phyloP scores from a whole-genome alignment of 2,888 invertebrate genomes.

The Cheilosia impressa region DNA sequence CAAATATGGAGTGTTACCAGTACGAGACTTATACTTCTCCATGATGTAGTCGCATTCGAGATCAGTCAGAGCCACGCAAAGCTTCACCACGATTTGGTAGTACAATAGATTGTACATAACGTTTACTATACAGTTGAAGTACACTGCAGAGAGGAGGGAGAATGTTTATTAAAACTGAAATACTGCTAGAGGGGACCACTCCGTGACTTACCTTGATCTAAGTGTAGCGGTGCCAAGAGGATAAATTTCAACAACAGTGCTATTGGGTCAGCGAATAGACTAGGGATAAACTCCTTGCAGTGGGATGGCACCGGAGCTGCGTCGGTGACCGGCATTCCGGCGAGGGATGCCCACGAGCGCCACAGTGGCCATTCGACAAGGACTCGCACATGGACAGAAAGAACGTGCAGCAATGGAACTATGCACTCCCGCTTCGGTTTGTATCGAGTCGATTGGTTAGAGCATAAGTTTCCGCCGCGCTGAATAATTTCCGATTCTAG shows the following conservation, averaged over 20 bases:
- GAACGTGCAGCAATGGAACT: slow-evolving; percentile 94
- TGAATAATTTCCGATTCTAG: slow-evolving; percentile 96
- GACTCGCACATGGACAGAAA: slow-evolving; percentile 93
- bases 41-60: slow-evolving; percentile 86
- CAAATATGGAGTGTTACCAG: slow-evolving; percentile 78
- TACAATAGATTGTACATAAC: slow-evolving; percentile 94
- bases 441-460: slow-evolving; percentile 85
- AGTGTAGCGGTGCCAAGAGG: slow-evolving; percentile 91
- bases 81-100: slow-evolving; percentile 93
- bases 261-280: slow-evolving; percentile 93
- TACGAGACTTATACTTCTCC: slow-evolving; percentile 78
- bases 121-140: slow-evolving; percentile 94
- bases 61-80: slow-evolving; percentile 88
- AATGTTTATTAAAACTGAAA: neutral
- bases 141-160: slow-evolving; percentile 86
- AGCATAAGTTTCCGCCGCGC: slow-evolving; percentile 91
- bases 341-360: slow-evolving; percentile 83
- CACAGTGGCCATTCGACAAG: slow-evolving; percentile 87
- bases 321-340: slow-evolving; percentile 81
- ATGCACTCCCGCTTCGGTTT: slow-evolving; percentile 92
- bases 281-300: slow-evolving; percentile 87
- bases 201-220: slow-evolving; percentile 90
- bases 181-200: too few relatives aligned
- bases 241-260: slow-evolving; percentile 94
- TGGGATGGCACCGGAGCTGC: slow-evolving; percentile 82